Percentiles rank a stretch among this genome's conserved stretches.
Evolutionary conservation across 92 coral and sea anemone species (phyloP).

Genomic region (Nematostella vectensis): DNA sequence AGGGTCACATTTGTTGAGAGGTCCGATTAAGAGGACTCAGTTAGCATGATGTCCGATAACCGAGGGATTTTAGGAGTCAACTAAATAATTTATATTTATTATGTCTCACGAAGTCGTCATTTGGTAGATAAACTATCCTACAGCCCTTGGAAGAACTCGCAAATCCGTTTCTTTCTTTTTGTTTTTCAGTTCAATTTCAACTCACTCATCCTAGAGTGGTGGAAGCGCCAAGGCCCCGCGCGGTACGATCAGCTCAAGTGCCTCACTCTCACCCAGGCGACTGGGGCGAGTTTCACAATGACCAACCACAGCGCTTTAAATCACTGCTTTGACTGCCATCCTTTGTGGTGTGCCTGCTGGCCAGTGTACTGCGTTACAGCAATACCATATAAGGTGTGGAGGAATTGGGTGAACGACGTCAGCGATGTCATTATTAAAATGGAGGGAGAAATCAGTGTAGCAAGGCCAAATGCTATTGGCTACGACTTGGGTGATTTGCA

Average conservation of each 20-base stretch:
- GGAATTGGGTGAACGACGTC: slow-evolving; percentile 46
- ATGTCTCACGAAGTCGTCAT: too few species aligned
- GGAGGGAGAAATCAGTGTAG: slow-evolving; percentile 32
- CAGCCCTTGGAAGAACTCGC: not conserved
- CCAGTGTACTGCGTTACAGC: slow-evolving; percentile 73
- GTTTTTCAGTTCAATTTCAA: slow-evolving; percentile 61
- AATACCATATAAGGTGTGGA: slow-evolving; percentile 79
- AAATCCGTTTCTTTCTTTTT: too few species aligned
- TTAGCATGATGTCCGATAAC: too few species aligned
- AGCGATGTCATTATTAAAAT: slow-evolving; percentile 43
- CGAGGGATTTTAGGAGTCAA: too few species aligned
- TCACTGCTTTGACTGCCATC: slow-evolving; percentile 81
- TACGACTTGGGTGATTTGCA: slow-evolving; percentile 6
- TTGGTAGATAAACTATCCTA: too few species aligned
- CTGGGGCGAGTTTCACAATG: slow-evolving; percentile 66
- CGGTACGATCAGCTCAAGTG: slow-evolving; percentile 80
- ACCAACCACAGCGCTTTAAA: slow-evolving; percentile 56
- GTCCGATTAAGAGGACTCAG: too few species aligned
- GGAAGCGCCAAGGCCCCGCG: slow-evolving; percentile 75
- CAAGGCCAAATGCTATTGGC: slow-evolving; percentile 27
- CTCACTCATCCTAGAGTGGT: slow-evolving; percentile 79
- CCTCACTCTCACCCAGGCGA: slow-evolving; percentile 58
- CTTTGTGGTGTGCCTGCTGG: slow-evolving; percentile 86
- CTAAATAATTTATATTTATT: too few species aligned
- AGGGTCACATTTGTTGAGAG: too few species aligned